A percentile compares a stretch with the other conserved stretches of the same genome.
Evolutionary conservation across 2,797 vertebrate species (phyloP).

Genomic region (Tamandua tetradactyla): DNA sequence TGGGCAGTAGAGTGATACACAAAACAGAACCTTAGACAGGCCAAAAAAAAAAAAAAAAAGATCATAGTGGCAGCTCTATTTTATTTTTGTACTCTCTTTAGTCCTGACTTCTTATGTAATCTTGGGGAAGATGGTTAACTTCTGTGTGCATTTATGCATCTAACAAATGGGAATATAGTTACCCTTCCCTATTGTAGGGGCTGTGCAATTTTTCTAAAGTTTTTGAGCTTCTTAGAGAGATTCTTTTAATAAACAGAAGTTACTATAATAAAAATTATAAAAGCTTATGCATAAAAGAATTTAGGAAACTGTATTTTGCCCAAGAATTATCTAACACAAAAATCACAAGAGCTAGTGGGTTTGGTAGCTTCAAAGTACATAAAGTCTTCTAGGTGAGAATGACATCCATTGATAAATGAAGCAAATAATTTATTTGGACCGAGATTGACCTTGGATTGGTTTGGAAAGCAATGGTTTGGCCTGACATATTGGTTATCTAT

Average conservation of each 20-base stretch:
- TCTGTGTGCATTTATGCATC: not conserved
- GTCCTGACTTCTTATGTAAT: not conserved
- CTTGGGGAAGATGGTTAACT: not conserved
- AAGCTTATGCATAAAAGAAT: slow-evolving; percentile 2
- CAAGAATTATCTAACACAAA: not conserved
- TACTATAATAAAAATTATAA: not conserved
- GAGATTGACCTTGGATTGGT: not conserved
- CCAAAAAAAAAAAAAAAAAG: not conserved
- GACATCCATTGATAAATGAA: not conserved
- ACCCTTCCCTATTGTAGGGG: not conserved
- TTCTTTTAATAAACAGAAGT: not conserved
- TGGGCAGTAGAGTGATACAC: no score
- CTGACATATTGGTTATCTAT: not conserved
- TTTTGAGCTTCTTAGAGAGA: not conserved
- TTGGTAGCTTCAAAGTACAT: not conserved
- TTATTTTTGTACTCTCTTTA: not conserved
- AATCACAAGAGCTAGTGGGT: not conserved
- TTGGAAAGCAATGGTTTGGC: not conserved
- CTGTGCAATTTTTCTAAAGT: not conserved
- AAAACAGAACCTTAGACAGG: not conserved
- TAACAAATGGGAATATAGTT: not conserved
- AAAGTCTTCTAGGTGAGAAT: not conserved
- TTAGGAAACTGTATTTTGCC: not conserved
- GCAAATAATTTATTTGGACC: not conserved
- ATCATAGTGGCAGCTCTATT: not conserved